Conservation (phyloP, 64 coral and sea anemone species). For the Platygyra sinensis region DNA sequence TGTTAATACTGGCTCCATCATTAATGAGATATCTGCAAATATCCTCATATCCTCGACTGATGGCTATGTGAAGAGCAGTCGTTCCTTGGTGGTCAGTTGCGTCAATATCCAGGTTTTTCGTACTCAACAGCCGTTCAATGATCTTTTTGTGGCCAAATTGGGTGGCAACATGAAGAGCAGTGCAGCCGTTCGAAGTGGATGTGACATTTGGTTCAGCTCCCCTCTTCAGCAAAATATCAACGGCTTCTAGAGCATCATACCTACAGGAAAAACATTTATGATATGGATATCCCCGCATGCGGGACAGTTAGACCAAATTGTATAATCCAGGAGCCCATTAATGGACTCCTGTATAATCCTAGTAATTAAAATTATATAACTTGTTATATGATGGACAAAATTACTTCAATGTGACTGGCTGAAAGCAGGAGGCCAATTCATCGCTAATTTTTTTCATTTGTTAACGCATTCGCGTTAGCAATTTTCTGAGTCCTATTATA, state of each 20-base stretch:
- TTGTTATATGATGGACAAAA: no score
- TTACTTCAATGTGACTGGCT: no score
- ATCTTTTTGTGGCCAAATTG: slow-evolving; percentile 21
- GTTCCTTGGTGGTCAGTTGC: slow-evolving; percentile 24
- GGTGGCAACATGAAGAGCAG: slow-evolving; percentile 4
- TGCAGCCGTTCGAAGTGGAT: background rate
- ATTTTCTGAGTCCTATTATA: no score
- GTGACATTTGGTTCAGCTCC: background rate
- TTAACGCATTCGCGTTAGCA: no score
- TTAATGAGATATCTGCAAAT: slow-evolving; percentile 30
- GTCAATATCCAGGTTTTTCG: background rate
- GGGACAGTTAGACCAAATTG: no score
- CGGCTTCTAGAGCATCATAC: slow-evolving; percentile 4
- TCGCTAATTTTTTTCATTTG: no score
- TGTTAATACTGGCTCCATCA: slow-evolving; percentile 13
- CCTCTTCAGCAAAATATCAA: background rate
- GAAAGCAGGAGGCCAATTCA: no score
- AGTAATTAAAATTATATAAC: no score
- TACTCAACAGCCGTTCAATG: slow-evolving; percentile 1
- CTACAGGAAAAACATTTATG: background rate
- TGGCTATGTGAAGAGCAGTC: slow-evolving; percentile 40
- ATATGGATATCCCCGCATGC: no score
- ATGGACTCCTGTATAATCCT: no score
- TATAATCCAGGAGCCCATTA: no score
- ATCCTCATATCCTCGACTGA: slow-evolving; percentile 5